phyloP scores from a whole-genome alignment of 2,888 invertebrate species.

The Stenodera caucasica region DNA sequence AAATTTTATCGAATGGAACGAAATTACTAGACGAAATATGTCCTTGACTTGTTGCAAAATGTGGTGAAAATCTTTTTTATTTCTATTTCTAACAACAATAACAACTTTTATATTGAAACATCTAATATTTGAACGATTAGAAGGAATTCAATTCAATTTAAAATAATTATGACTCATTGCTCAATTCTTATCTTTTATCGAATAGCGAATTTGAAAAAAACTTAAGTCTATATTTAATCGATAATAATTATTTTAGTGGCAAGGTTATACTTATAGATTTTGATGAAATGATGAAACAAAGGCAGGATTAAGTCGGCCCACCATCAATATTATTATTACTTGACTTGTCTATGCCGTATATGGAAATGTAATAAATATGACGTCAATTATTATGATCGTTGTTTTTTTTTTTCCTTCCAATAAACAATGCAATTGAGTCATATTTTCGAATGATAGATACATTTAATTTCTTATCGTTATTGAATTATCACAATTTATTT shows the following conservation, averaged over 20 bases:
- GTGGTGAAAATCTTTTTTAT: background rate
- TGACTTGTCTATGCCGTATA: slow-evolving; percentile 29
- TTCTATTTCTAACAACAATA: background rate
- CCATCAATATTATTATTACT: background rate
- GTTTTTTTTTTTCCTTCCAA: background rate
- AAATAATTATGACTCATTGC: slow-evolving; percentile 4
- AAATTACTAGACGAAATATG: background rate
- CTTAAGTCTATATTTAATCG: slow-evolving; percentile 11
- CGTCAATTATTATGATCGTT: slow-evolving; percentile 15
- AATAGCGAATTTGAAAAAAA: too few species aligned
- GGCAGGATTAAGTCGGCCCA: slow-evolving; percentile 1
- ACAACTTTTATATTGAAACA: too few species aligned
- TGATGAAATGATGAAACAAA: slow-evolving; percentile 11
- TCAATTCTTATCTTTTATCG: background rate
- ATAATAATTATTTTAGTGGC: slow-evolving; percentile 15
- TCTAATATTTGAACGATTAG: too few species aligned
- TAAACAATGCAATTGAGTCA: slow-evolving; percentile 17
- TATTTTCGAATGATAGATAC: background rate
- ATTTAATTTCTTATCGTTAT: background rate
- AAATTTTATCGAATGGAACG: background rate
- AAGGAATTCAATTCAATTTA: background rate
- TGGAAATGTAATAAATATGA: slow-evolving; percentile 21
- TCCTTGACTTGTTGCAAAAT: background rate
- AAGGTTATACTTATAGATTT: slow-evolving; percentile 16
- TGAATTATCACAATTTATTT: slow-evolving; percentile 1